These are phyloP conservation scores for Paramormyrops hopkinsi DNA, from an alignment of 2,797 vertebrate genomes.

Conservation along the genomic window DNA sequence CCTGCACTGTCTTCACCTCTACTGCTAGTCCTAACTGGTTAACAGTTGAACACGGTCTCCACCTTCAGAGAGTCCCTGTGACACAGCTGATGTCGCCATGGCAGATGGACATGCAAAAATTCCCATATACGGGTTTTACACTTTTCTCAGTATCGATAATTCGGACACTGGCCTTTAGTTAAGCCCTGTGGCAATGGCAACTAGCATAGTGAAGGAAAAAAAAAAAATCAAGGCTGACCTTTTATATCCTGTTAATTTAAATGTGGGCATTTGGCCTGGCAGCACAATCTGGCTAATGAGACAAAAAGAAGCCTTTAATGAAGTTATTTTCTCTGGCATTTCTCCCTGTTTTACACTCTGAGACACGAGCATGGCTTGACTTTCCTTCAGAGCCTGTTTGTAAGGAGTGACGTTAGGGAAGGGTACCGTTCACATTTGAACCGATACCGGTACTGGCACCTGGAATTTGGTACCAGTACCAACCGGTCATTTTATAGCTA, in stretches of 20 bases:
- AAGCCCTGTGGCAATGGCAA: constrained; percentile 43
- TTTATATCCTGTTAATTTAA: constrained; percentile 59
- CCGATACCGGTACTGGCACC: neutral
- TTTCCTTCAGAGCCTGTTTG: neutral
- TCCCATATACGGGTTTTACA: neutral
- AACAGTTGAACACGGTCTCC: constrained; percentile 27
- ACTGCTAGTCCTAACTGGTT: constrained; percentile 38
- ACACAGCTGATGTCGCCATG: neutral
- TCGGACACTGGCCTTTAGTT: constrained; percentile 32
- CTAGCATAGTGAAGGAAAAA: constrained; percentile 40
- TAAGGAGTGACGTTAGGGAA: neutral
- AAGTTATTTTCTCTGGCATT: constrained; percentile 28
- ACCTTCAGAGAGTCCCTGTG: neutral
- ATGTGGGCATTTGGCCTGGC: constrained; percentile 52
- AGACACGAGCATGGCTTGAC: neutral
- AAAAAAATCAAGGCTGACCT: constrained; percentile 49
- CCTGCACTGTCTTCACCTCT: neutral
- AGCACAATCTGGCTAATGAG: constrained; percentile 58
- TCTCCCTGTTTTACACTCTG: neutral
- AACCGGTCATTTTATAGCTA: neutral
- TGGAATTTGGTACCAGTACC: neutral
- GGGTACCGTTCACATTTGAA: neutral
- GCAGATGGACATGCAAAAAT: neutral
- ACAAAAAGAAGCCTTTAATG: constrained; percentile 36
- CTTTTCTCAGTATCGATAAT: neutral